Conservation (phyloP, 1,140 invertebrate species). For the Drosophila jambulina region DNA sequence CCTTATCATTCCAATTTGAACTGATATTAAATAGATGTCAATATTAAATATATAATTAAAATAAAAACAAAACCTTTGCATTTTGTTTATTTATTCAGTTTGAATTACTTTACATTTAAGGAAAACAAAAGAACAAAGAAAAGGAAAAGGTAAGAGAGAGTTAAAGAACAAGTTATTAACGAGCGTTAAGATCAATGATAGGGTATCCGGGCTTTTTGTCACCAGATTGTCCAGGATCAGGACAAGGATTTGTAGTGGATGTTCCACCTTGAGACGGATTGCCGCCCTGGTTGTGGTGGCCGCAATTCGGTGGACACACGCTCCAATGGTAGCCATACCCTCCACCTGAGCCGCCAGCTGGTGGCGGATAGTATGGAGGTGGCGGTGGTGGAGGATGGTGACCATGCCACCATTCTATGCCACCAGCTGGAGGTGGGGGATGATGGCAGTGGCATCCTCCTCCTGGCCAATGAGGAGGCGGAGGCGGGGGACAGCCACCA, state of each 20-base stretch:
- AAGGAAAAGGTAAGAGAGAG: too few relatives aligned
- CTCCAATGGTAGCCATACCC: slow-evolving; percentile 4
- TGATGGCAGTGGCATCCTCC: background rate
- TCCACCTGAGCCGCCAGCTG: background rate
- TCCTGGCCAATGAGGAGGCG: background rate
- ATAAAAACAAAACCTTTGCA: background rate
- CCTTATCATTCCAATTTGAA: background rate
- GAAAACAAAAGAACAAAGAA: background rate
- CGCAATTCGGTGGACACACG: background rate
- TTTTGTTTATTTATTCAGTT: background rate
- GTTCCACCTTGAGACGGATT: background rate
- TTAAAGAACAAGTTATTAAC: background rate
- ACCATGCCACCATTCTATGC: background rate
- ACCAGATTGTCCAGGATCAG: background rate
- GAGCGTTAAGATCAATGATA: background rate
- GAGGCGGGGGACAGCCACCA: background rate
- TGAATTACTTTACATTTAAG: too few relatives aligned
- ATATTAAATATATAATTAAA: background rate
- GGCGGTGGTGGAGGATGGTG: background rate
- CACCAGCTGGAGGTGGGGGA: background rate
- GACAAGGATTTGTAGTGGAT: background rate
- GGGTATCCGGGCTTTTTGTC: background rate
- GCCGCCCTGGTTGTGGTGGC: background rate
- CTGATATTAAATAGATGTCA: background rate
- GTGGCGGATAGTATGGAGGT: background rate